Conservation (phyloP, 2,888 invertebrate genomes). For the Drosophila neonasuta region DNA sequence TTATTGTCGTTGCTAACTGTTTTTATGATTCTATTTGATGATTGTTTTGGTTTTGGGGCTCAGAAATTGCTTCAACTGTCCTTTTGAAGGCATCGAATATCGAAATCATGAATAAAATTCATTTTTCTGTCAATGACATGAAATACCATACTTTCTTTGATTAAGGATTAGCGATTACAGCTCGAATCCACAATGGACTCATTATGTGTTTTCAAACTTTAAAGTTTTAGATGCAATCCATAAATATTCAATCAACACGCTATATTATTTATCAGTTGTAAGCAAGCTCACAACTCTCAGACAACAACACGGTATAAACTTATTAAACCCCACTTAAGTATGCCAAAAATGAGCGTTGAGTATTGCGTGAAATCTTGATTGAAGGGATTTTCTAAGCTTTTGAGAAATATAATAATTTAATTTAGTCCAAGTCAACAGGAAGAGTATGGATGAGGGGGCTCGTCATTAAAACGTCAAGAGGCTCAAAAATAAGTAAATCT, state of each 20-base stretch:
- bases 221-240: slow-evolving; percentile 37
- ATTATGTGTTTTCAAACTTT: background rate
- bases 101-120: slow-evolving; percentile 66
- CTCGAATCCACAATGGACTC: background rate
- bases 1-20: slow-evolving; percentile 74
- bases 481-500: slow-evolving; percentile 69
- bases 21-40: slow-evolving; percentile 76
- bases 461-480: slow-evolving; percentile 76
- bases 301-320: slow-evolving; percentile 26
- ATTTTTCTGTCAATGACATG: slow-evolving; percentile 44
- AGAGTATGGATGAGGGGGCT: slow-evolving; percentile 22
- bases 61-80: slow-evolving; percentile 26
- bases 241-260: slow-evolving; percentile 47
- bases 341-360: slow-evolving; percentile 52
- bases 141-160: slow-evolving; percentile 17
- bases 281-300: slow-evolving; percentile 43
- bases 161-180: slow-evolving; percentile 28
- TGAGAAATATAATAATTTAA: slow-evolving; percentile 78
- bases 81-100: slow-evolving; percentile 33
- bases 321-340: slow-evolving; percentile 47
- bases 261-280: slow-evolving; percentile 36
- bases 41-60: slow-evolving; percentile 70
- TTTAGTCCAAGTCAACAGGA: slow-evolving; percentile 56
- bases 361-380: slow-evolving; percentile 69
- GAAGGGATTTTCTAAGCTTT: slow-evolving; percentile 68